A percentile compares a stretch with the other conserved stretches of the same genome.
Conservation (phyloP, 1,140 invertebrate species). For the Tetragonula clypearis region DNA sequence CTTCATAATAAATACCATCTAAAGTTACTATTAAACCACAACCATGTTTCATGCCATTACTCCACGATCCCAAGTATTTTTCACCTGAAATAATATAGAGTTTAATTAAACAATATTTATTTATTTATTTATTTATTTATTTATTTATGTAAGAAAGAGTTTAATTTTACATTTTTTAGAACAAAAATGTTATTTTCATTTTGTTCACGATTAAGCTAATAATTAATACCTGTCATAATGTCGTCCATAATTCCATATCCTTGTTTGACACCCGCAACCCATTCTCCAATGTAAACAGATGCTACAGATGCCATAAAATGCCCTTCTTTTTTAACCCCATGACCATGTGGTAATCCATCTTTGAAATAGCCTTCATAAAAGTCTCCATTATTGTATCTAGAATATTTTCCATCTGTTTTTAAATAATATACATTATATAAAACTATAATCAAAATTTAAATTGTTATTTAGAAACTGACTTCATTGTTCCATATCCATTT, state of each 20-base stretch:
- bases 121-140: neutral
- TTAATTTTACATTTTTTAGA: slow-evolving; percentile 13
- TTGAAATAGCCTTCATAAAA: slow-evolving; percentile 93
- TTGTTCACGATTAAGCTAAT: neutral
- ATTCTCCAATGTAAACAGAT: slow-evolving; percentile 93
- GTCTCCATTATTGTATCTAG: slow-evolving; percentile 86
- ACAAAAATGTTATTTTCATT: neutral
- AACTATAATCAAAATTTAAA: slow-evolving; percentile 14
- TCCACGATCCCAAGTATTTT: slow-evolving; percentile 94
- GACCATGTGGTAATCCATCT: slow-evolving; percentile 91
- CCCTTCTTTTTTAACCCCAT: slow-evolving; percentile 91
- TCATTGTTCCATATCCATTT: slow-evolving; percentile 90
- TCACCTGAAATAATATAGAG: slow-evolving; percentile 84
- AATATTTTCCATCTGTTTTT: slow-evolving; percentile 49
- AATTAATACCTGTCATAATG: slow-evolving; percentile 84
- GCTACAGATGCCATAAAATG: slow-evolving; percentile 88
- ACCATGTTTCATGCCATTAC: slow-evolving; percentile 90
- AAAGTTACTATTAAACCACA: slow-evolving; percentile 92
- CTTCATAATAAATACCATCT: slow-evolving; percentile 95
- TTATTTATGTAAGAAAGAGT: neutral
- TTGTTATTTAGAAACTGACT: slow-evolving; percentile 78
- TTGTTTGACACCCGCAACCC: slow-evolving; percentile 87
- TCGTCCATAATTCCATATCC: slow-evolving; percentile 95
- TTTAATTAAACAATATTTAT: neutral
- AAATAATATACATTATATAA: neutral